Percentiles rank a stretch among this genome's conserved stretches.
These are phyloP conservation scores for Tinea semifulvella DNA, from an alignment of 2,888 invertebrate species.

Conservation along the genomic window DNA sequence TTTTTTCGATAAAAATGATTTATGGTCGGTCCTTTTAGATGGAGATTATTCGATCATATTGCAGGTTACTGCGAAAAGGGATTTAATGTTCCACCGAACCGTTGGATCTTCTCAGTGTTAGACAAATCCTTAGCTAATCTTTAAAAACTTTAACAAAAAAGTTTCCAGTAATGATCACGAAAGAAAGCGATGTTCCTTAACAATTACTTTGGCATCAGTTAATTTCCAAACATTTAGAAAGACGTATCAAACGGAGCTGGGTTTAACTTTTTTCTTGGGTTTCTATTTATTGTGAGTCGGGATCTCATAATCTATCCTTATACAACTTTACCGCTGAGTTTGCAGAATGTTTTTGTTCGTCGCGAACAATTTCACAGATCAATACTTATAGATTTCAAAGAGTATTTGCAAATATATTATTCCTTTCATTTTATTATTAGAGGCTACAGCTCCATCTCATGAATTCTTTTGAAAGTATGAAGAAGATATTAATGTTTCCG, in stretches of 20 bases:
- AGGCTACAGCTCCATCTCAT: background rate
- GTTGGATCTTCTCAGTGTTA: background rate
- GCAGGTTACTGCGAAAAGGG: constrained; percentile 8
- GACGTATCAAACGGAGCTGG: background rate
- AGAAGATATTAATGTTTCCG: constrained; percentile 7
- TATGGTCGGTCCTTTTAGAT: constrained; percentile 27
- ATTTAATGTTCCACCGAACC: background rate
- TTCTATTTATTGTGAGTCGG: constrained; percentile 19
- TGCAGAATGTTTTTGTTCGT: constrained; percentile 22
- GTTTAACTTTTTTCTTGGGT: constrained; percentile 25
- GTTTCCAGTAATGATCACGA: background rate
- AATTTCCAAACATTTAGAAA: background rate
- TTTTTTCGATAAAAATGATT: constrained; percentile 38
- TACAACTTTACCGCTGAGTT: constrained; percentile 25
- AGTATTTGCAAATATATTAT: constrained; percentile 5
- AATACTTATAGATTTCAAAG: constrained; percentile 12
- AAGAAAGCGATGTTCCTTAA: constrained; percentile 8
- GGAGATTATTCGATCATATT: constrained; percentile 1
- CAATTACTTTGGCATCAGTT: constrained; percentile 6
- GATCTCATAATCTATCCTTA: constrained; percentile 28
- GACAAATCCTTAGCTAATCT: background rate
- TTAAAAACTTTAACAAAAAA: background rate
- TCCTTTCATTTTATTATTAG: background rate
- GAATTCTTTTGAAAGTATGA: background rate
- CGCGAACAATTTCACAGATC: constrained; percentile 29